Base-by-base conservation (phyloP, 2,888 invertebrate species). In the Octonoba sinensis region DNA sequence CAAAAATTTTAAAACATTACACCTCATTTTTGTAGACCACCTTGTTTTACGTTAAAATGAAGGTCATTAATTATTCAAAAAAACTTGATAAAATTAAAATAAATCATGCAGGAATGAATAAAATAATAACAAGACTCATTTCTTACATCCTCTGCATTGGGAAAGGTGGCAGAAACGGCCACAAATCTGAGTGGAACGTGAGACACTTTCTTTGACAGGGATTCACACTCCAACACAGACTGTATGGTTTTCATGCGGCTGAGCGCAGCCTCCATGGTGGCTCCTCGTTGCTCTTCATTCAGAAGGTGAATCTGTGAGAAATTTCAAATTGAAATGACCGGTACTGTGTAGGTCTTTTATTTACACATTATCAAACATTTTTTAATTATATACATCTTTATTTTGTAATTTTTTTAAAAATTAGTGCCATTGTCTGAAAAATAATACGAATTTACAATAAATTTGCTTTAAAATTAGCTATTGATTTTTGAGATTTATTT, bases 241-340 rank as follows among this genome's bases (percentile, higher is more conserved):
- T 92, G 91, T 82, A 93, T 91, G 20, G 93, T 93, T 89, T 94
- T 94, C 94, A 95, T 94, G 82, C 95, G 90, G 86, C 93, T 93
- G 65, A 95, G 92, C 0, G 95, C 93, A 15, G 93, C 93, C 89
- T 95, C 95, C 60, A 95, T 88, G 15, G 93, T 93, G 0, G 94
- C 92, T 0, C 95, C 95, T 69, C 95, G 90, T 0, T 87, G 87
- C 79, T 91, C 91, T 86, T 94, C 94, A 87, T 93, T 93, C 60
- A 95, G 88, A 70, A 94, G 90, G 88, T 95, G 95, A 13, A 93
- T 88, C 89, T 89, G 49, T 12, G 60, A 24, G 12, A 44, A 22
- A 24, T 36, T 36, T 36, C 36, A 36, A 18, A 54, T 20, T 11
- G 20, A 66, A 15, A 60, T n/a, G n/a, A n/a, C n/a, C n/a, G n/a